A percentile compares a stretch with the other conserved stretches of the same genome.
Evolutionary conservation across 2,113 vertebrate genomes (phyloP).

Genomic region (Oryzias woworae): DNA sequence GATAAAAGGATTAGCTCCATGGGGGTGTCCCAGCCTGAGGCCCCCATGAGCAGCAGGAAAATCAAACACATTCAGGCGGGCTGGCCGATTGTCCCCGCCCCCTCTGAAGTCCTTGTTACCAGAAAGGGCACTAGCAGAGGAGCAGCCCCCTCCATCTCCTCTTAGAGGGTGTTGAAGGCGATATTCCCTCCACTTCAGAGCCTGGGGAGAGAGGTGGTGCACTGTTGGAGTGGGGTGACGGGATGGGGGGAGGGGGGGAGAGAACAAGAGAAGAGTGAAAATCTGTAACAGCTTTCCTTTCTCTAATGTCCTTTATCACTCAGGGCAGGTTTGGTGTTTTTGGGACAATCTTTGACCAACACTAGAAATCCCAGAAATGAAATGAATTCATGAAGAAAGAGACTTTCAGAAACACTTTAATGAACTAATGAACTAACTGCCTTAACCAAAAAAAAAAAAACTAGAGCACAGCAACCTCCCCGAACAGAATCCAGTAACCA

Average conservation of each 20-base stretch:
- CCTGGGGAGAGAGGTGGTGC: constrained; percentile 94
- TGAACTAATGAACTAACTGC: no score
- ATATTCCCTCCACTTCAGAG: constrained; percentile 96
- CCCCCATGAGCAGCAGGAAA: constrained; percentile 77
- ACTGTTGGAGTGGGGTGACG: constrained; percentile 67
- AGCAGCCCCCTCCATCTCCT: constrained; percentile 74
- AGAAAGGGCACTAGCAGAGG: constrained; percentile 58
- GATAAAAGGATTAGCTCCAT: constrained; percentile 76
- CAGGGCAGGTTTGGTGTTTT: no score
- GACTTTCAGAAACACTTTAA: no score
- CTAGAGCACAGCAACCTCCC: no score
- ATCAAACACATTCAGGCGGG: constrained; percentile 87
- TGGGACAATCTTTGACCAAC: no score
- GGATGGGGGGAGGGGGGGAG: not conserved
- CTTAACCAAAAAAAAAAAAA: no score
- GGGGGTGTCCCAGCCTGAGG: constrained; percentile 76
- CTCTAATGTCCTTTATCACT: no score
- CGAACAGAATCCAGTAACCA: no score
- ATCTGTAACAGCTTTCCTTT: not conserved
- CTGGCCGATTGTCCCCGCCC: constrained; percentile 69
- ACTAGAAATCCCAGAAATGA: no score
- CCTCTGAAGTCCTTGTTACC: constrained; percentile 76
- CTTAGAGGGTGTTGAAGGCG: constrained; percentile 91
- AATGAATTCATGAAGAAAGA: no score
- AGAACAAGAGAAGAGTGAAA: constrained; percentile 39